Conservation (phyloP, 2,797 vertebrate species). For the Pelobates cultripes region DNA sequence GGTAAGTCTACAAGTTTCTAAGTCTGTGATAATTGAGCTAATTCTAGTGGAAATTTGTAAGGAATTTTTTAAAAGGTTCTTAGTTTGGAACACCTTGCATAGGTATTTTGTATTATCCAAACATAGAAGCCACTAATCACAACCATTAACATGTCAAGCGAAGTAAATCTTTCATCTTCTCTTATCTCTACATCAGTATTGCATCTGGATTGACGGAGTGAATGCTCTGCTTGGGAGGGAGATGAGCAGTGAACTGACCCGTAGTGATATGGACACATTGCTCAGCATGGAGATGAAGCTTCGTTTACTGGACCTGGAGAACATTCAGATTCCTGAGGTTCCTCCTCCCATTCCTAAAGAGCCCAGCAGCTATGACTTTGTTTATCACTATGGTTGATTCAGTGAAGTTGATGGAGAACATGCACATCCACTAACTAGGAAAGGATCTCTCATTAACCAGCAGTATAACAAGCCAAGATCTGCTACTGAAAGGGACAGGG, state of each 20-base stretch:
- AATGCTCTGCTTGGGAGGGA: conserved; percentile 94
- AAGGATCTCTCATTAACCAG: conserved; percentile 34
- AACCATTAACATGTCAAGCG: too few species aligned
- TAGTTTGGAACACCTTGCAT: too few species aligned
- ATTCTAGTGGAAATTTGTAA: too few species aligned
- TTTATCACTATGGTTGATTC: conserved; percentile 94
- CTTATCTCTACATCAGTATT: conserved; percentile 77
- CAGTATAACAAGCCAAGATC: conserved; percentile 38
- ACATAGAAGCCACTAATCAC: too few species aligned
- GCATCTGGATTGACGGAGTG: conserved; percentile 96
- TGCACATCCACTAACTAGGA: conserved; percentile 17
- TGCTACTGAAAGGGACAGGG: conserved; percentile 18
- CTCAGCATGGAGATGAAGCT: conserved; percentile 99
- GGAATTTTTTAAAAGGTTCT: too few species aligned
- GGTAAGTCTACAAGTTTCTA: too few species aligned
- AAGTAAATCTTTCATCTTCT: not conserved
- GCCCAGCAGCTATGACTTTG: conserved; percentile 98
- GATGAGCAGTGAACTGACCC: conserved; percentile 96
- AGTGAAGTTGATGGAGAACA: conserved; percentile 10
- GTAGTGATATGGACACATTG: conserved; percentile 94
- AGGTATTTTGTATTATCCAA: too few species aligned
- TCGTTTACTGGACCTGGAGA: conserved; percentile 95
- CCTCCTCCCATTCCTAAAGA: conserved; percentile 95
- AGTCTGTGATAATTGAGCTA: too few species aligned
- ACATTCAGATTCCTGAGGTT: conserved; percentile 94